These are phyloP conservation scores for Luperina testacea DNA, from an alignment of 2,888 invertebrate genomes.

Conservation along the genomic window DNA sequence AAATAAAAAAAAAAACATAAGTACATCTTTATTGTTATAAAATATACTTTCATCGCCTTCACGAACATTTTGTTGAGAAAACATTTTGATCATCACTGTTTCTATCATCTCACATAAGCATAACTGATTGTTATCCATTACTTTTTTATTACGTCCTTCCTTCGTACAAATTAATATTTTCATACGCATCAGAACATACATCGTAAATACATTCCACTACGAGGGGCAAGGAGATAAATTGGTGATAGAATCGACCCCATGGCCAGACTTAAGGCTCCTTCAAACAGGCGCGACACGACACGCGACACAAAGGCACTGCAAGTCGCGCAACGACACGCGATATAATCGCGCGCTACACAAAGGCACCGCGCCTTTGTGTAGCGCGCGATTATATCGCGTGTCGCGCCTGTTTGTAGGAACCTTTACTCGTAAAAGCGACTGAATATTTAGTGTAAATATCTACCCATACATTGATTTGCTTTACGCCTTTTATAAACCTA, in stretches of 20 bases:
- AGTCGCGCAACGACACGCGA: too few relatives aligned
- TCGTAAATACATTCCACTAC: conserved; percentile 4
- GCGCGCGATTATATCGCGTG: too few relatives aligned
- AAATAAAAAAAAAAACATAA: neutral
- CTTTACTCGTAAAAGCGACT: conserved; percentile 15
- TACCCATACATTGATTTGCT: neutral
- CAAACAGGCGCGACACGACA: too few relatives aligned
- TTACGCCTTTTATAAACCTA: neutral
- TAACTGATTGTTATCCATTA: neutral
- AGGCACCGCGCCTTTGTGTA: too few relatives aligned
- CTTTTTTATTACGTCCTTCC: neutral
- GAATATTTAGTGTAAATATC: conserved; percentile 9
- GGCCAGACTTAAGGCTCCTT: too few relatives aligned
- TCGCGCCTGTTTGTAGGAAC: too few relatives aligned
- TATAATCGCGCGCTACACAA: too few relatives aligned
- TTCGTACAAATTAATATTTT: conserved; percentile 17
- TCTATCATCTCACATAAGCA: neutral
- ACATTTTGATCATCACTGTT: neutral
- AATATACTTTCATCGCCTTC: neutral
- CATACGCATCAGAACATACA: conserved; percentile 14
- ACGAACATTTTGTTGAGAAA: neutral
- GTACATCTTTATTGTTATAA: neutral
- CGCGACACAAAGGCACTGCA: too few relatives aligned
- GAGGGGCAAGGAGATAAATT: conserved; percentile 25
- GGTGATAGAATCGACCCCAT: conserved; percentile 40